phyloP scores from a whole-genome alignment of 2,888 invertebrate species.

The Morpho deidamia region DNA sequence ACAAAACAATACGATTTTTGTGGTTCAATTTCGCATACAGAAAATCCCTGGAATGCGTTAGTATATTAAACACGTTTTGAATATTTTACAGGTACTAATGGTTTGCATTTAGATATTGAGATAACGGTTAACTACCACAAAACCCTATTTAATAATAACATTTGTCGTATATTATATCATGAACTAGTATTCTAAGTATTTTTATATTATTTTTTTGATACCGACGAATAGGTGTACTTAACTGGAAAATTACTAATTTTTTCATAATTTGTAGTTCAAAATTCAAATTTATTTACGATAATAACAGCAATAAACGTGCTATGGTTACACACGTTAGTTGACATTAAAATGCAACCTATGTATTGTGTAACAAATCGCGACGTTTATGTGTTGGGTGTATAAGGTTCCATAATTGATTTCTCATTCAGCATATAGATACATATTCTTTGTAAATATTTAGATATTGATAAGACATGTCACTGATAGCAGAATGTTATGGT shows the following conservation, averaged over 20 bases:
- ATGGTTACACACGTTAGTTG: slow-evolving; percentile 2
- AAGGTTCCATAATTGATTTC: not conserved
- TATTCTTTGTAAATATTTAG: slow-evolving; percentile 20
- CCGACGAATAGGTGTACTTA: too few relatives aligned
- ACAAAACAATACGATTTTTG: slow-evolving; percentile 9
- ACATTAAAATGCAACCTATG: slow-evolving; percentile 1
- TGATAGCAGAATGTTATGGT: too few relatives aligned
- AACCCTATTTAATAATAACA: too few relatives aligned
- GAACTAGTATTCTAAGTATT: too few relatives aligned
- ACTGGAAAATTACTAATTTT: too few relatives aligned
- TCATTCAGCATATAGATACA: slow-evolving; percentile 9
- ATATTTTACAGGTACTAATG: not conserved
- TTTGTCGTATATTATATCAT: too few relatives aligned
- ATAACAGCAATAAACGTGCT: not conserved
- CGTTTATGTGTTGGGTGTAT: not conserved
- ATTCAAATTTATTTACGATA: too few relatives aligned
- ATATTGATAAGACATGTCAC: not conserved
- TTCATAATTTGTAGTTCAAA: too few relatives aligned
- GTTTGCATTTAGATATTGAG: too few relatives aligned
- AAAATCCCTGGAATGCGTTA: not conserved
- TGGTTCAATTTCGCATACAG: not conserved
- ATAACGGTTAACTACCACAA: too few relatives aligned
- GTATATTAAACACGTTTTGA: not conserved
- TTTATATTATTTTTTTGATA: too few relatives aligned
- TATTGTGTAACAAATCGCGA: slow-evolving; percentile 3